Conservation (phyloP, 2,113 vertebrate species). For the Felis chaus region DNA sequence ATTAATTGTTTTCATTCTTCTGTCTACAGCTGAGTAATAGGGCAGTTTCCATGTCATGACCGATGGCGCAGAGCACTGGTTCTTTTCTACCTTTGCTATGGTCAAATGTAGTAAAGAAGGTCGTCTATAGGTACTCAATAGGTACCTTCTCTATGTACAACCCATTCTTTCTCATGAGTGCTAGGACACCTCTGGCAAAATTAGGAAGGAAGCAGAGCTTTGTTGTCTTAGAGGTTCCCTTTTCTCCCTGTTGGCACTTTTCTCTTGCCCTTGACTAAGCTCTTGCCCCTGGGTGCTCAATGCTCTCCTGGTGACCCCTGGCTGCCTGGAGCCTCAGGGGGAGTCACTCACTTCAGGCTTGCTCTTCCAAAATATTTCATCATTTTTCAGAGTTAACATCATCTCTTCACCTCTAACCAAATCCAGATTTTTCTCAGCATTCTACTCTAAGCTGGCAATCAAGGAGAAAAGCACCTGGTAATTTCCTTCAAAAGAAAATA, state of each 20-base stretch:
- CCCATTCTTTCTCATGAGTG: neutral
- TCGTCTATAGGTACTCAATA: neutral
- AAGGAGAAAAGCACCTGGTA: neutral
- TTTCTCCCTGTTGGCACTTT: neutral
- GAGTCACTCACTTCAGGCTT: neutral
- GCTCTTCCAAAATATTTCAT: neutral
- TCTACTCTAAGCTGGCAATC: neutral
- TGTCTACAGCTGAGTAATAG: neutral
- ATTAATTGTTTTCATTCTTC: neutral
- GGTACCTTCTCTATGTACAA: neutral
- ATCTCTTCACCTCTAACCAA: neutral
- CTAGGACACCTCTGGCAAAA: neutral
- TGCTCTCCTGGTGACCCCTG: neutral
- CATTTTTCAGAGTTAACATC: neutral
- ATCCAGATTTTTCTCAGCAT: neutral
- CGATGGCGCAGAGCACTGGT: neutral
- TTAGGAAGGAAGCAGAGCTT: neutral
- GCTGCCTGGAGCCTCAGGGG: neutral
- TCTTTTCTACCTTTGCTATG: neutral
- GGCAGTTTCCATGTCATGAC: neutral
- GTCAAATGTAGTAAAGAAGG: neutral
- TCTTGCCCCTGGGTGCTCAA: neutral
- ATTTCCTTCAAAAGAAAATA: neutral
- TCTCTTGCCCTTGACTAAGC: neutral
- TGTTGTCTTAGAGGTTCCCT: neutral